Evolutionary conservation across 1,140 invertebrate genomes (phyloP), one percentile per base, ranked within the genome.

Genomic region (Triops longicaudatus): DNA sequence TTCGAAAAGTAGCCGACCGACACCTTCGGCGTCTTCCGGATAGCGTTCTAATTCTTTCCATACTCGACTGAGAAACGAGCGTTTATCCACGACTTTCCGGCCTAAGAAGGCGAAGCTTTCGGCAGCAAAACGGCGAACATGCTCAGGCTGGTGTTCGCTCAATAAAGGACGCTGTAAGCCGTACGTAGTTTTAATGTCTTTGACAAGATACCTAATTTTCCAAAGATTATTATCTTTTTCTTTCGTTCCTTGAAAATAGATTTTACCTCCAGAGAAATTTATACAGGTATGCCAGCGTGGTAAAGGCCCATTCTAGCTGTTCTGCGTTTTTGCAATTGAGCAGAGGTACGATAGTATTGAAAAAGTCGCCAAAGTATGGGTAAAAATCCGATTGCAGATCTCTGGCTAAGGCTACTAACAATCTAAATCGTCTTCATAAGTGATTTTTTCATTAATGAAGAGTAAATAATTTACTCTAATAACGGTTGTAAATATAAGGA

Each of bases 101-200:
- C 94, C 91, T 1, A 97, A 90, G 86, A 95, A 97, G 14, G 94
- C 91, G 87, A 98, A 97, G 85, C 93, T 93, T 85, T 97, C 94
- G 1, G 93, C 92, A n/a, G 94, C 94, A 88, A 97, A 97, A 83
- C 91, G 91, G 79, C 91, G 91, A n/a, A 97, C 90, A 82, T 96
- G 94, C 75, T 88, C 86, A 76, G 92, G 92, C 79, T 89, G 87
- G 5, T 86, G 84, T 73, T 90, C 89, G 79, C 89, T 89, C 7
- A 97, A 82, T 1, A 97, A 82, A 0, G 93, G 92, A 26, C 93
- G 83, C 50, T 95, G 88, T 50, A 89, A 85, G 73, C 90, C 89
- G 78, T 95, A 90, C 0, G 95, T 88, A 37, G 87, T 86, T 50
- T 89, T 86, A 72, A 96, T 88, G 83, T 97, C 91, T 82, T 90